Evolutionary conservation across 2,113 vertebrate genomes (phyloP), one percentile per base, ranked within the genome.

Genomic region (Percopsis transmontana): DNA sequence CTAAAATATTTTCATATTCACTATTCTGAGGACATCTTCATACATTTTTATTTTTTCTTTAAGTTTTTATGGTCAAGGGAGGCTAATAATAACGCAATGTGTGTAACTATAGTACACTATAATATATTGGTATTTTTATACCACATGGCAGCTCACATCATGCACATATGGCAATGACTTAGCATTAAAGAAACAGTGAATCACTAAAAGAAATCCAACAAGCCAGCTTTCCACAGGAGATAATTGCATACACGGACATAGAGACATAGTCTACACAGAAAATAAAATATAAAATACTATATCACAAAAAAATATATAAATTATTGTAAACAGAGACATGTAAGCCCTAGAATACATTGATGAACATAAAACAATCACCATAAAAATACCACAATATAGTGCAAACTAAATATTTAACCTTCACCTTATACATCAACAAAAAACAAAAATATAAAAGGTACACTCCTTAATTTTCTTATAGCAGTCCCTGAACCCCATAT

Each of bases 81-180:
- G 44, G 44, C 13, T 13, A n/a, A n/a, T n/a, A n/a, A n/a, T n/a
- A n/a, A n/a, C 4, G 13, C 7, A 12, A 15, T 24, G 14, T 39
- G 7, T 57, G 51, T 50, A 50, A 51, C 20, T 24, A 44, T 44
- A 33, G 27, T 21, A 24, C 0, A 44, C 19, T 42, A 19, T 18
- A 40, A 54, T 33, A 58, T 45, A 20, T 16, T 1, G 57, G 62
- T 40, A 56, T 50, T 9, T 27, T 52, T 40, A 7, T 24, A 70
- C 47, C 67, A 45, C 44, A 72, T 64, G 48, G 56, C 57, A 41
- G 39, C 41, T 64, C 20, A 41, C 68, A 23, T 71, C 20, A 51
- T 69, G 70, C 63, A 62, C 52, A 48, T n/a, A n/a, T 52, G 1
- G 65, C 77, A 81, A 73, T 80, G 72, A 66, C 48, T 1, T 40